Percentiles rank a stretch among this genome's conserved stretches.
Evolutionary conservation across 2,888 invertebrate species (phyloP).

Genomic region (Leptothorax acervorum): DNA sequence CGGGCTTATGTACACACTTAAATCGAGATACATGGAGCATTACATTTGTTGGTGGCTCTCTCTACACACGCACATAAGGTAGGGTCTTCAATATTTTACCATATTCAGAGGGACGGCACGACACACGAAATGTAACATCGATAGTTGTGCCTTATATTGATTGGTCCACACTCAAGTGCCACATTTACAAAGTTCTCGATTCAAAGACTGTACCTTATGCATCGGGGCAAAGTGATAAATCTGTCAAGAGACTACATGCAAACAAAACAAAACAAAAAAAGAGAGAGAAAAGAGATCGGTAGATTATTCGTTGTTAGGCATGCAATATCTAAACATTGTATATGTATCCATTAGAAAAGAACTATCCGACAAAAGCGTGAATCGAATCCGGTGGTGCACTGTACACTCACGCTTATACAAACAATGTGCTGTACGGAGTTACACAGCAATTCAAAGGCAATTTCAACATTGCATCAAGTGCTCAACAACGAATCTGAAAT

Average conservation of each 20-base stretch:
- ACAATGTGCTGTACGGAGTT: slow-evolving; percentile 54
- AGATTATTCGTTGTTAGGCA: slow-evolving; percentile 60
- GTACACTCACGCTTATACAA: slow-evolving; percentile 53
- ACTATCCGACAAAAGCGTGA: slow-evolving; percentile 59
- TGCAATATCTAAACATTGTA: slow-evolving; percentile 65
- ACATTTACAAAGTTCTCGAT: slow-evolving; percentile 9
- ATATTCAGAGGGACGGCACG: background rate
- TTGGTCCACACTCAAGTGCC: background rate
- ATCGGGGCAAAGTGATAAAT: slow-evolving; percentile 55
- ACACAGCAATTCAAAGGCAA: background rate
- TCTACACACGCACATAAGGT: slow-evolving; percentile 62
- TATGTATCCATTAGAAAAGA: slow-evolving; percentile 39
- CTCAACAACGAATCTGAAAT: background rate
- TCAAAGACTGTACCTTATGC: slow-evolving; percentile 71
- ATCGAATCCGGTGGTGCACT: slow-evolving; percentile 48
- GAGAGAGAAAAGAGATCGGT: slow-evolving; percentile 50
- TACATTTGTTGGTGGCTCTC: slow-evolving; percentile 26
- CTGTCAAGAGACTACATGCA: slow-evolving; percentile 66
- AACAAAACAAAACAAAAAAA: slow-evolving; percentile 14
- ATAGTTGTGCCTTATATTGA: background rate
- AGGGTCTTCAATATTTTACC: slow-evolving; percentile 53
- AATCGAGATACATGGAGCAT: slow-evolving; percentile 52
- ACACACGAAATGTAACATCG: background rate
- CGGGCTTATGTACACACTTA: slow-evolving; percentile 55
- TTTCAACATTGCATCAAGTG: background rate